Evolutionary conservation across 2,888 invertebrate species (phyloP).

Genomic region (Timema cristinae): DNA sequence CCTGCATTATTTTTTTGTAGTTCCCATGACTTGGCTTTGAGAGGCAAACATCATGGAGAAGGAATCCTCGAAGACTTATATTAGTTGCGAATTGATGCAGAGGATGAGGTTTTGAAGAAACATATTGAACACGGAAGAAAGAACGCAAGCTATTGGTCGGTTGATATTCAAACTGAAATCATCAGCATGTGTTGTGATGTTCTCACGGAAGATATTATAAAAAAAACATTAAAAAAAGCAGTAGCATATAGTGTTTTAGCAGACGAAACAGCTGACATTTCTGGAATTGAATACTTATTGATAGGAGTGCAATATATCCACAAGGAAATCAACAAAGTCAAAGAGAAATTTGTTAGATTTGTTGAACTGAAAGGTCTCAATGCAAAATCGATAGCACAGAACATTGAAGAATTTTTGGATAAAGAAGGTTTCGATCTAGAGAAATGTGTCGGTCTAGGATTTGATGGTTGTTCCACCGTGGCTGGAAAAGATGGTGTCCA

Average conservation of each 20-base stretch:
- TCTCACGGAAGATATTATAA: conserved; percentile 26
- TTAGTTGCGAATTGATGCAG: conserved; percentile 35
- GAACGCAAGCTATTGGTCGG: conserved; percentile 38
- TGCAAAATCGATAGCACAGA: conserved; percentile 34
- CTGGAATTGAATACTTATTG: conserved; percentile 36
- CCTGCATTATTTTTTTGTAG: conserved; percentile 19
- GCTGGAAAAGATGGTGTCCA: conserved; percentile 36
- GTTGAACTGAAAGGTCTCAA: conserved; percentile 33
- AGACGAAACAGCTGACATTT: conserved; percentile 36
- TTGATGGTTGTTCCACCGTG: conserved; percentile 38
- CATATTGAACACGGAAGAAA: conserved; percentile 36
- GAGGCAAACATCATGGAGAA: conserved; percentile 29
- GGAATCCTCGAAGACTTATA: conserved; percentile 35
- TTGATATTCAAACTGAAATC: conserved; percentile 40
- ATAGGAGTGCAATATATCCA: conserved; percentile 35
- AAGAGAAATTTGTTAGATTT: conserved; percentile 38
- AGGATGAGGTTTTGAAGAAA: conserved; percentile 35
- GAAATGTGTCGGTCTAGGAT: conserved; percentile 36
- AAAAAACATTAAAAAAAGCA: conserved; percentile 30
- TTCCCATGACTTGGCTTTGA: conserved; percentile 18
- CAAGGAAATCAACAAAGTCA: conserved; percentile 32
- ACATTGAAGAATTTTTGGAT: conserved; percentile 34
- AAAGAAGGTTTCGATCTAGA: conserved; percentile 30
- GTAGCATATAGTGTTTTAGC: conserved; percentile 34
- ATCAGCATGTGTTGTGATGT: conserved; percentile 36